Percentiles rank a stretch among this genome's conserved stretches.
Evolutionary conservation across 2,113 vertebrate genomes (phyloP).

Genomic region (Corapipo altera): DNA sequence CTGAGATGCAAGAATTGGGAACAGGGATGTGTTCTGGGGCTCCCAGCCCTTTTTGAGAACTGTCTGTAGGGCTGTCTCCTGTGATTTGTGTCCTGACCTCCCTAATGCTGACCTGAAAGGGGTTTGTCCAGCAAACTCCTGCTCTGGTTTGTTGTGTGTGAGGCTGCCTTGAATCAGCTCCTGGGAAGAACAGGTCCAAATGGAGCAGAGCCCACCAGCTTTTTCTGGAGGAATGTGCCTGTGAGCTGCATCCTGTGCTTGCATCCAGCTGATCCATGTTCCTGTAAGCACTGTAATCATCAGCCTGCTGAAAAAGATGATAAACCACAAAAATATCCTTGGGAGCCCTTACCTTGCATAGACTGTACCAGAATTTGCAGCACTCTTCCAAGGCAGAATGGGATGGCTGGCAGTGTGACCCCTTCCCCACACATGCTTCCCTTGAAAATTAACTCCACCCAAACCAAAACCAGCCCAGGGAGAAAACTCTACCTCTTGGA

Average conservation of each 20-base stretch:
- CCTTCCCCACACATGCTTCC: background rate
- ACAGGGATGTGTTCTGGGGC: background rate
- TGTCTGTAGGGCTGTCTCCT: background rate
- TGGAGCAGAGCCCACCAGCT: background rate
- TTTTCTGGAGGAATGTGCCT: accelerated
- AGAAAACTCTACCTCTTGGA: background rate
- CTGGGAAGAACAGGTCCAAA: background rate
- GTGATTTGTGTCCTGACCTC: background rate
- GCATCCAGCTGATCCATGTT: background rate
- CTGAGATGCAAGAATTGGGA: background rate
- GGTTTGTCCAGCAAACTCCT: background rate
- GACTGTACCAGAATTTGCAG: background rate
- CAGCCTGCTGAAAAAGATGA: background rate
- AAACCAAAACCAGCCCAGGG: background rate
- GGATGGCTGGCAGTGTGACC: background rate
- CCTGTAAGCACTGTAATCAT: background rate
- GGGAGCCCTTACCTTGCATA: background rate
- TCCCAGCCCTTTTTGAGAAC: background rate
- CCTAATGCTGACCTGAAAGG: background rate
- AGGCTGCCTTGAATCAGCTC: background rate
- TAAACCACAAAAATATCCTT: background rate
- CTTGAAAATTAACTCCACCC: background rate
- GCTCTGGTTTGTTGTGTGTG: accelerated
- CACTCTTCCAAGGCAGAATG: background rate
- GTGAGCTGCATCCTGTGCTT: background rate